Percentiles rank a stretch among this genome's conserved stretches.
Evolutionary conservation across 1,140 invertebrate genomes (phyloP).

Genomic region (Panagrolaimus sp.): DNA sequence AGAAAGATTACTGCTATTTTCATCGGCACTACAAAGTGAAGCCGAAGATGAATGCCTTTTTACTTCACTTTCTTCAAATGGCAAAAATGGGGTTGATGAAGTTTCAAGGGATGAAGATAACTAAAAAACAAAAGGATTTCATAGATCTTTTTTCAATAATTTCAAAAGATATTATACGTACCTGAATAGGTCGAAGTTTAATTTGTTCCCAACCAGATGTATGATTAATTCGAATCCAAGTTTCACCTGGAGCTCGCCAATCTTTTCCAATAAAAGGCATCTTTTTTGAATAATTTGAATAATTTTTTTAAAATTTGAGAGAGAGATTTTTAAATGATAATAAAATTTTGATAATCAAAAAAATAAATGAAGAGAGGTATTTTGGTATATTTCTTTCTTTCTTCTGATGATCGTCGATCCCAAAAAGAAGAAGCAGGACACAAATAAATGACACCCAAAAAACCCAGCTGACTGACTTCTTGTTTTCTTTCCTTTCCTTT

Average conservation of each 20-base stretch:
- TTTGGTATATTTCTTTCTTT: too few species aligned
- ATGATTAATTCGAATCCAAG: constrained; percentile 92
- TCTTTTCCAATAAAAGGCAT: constrained; percentile 80
- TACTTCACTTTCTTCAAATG: constrained; percentile 14
- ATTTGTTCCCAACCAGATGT: constrained; percentile 81
- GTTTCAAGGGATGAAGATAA: constrained; percentile 21
- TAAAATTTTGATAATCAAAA: too few species aligned
- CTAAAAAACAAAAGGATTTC: constrained; percentile 2
- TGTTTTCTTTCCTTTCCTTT: too few species aligned
- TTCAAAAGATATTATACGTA: constrained; percentile 1
- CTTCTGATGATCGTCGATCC: too few species aligned
- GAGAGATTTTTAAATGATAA: too few species aligned
- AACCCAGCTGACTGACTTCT: too few species aligned
- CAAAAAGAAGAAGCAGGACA: too few species aligned
- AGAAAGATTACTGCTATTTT: neutral
- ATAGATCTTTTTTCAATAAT: neutral
- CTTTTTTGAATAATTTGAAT: constrained; percentile 27
- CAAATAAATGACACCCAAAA: too few species aligned
- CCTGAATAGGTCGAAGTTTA: constrained; percentile 67
- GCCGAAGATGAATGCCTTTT: constrained; percentile 17
- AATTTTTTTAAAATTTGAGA: too few species aligned
- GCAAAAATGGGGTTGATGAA: constrained; percentile 19
- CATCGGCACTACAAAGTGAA: constrained; percentile 25
- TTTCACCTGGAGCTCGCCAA: constrained; percentile 79
- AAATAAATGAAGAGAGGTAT: too few species aligned